A percentile compares a stretch with the other conserved stretches of the same genome.
Evolutionary conservation across 2,888 invertebrate species (phyloP).

Genomic region (Liopterus haemorrhoidalis): DNA sequence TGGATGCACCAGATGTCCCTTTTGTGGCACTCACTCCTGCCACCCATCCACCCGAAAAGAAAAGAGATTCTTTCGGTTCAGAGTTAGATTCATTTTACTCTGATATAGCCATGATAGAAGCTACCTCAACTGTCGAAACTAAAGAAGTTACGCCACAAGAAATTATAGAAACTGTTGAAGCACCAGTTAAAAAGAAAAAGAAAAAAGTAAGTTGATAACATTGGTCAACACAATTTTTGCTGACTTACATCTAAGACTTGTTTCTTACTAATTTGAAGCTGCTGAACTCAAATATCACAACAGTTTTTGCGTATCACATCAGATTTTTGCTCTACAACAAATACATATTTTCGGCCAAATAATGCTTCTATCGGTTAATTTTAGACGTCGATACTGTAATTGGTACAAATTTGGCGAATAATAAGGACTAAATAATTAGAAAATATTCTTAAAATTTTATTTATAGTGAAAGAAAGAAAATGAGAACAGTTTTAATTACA

Average conservation of each 20-base stretch:
- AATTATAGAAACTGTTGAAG: constrained; percentile 33
- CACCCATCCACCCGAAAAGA: constrained; percentile 34
- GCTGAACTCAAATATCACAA: no score
- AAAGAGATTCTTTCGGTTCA: constrained; percentile 36
- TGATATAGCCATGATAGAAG: constrained; percentile 53
- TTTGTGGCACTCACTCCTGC: constrained; percentile 38
- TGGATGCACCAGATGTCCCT: constrained; percentile 47
- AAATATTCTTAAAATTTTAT: no score
- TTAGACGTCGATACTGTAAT: no score
- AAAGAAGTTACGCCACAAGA: constrained; percentile 27
- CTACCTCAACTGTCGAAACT: constrained; percentile 30
- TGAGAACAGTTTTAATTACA: no score
- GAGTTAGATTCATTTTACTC: constrained; percentile 57
- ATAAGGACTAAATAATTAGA: no score
- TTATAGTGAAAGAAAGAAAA: no score
- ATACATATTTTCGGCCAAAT: neutral
- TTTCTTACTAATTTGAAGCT: no score
- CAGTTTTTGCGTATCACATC: no score
- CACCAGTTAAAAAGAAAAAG: constrained; percentile 44
- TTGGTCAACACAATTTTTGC: no score
- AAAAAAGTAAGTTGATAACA: constrained; percentile 42
- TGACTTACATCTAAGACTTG: no score
- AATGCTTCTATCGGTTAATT: no score
- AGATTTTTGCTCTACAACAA: neutral
- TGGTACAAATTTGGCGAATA: no score